Percentiles rank a stretch among this genome's conserved stretches.
phyloP scores from a whole-genome alignment of 2,797 vertebrate species.

The Knipowitschia caucasica region DNA sequence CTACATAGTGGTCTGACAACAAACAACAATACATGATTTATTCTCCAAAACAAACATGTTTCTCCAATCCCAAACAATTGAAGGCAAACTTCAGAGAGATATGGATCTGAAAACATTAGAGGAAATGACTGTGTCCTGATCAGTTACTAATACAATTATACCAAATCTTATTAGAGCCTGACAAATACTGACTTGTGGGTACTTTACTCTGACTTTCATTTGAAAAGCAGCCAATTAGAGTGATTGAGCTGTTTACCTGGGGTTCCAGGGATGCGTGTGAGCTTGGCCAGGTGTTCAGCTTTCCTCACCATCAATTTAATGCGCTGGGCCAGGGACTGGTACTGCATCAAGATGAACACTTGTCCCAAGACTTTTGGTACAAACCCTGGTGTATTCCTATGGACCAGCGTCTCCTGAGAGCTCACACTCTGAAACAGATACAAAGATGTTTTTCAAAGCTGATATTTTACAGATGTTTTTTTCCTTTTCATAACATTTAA shows the following conservation, averaged over 20 bases:
- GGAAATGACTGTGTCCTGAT: conserved; percentile 54
- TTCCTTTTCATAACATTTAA: conserved; percentile 25
- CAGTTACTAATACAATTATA: conserved; percentile 49
- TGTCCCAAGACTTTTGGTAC: conserved; percentile 65
- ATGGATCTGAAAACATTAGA: conserved; percentile 28
- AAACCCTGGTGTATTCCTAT: conserved; percentile 35
- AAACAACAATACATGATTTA: neutral
- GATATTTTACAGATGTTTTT: neutral
- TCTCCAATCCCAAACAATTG: neutral
- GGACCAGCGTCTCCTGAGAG: conserved; percentile 66
- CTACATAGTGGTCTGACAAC: conserved; percentile 76
- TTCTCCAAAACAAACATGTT: neutral
- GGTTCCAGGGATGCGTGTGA: conserved; percentile 76
- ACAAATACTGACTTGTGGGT: neutral
- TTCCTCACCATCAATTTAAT: conserved; percentile 84
- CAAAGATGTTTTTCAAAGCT: neutral
- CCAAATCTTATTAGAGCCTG: conserved; percentile 27
- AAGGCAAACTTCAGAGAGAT: conserved; percentile 31
- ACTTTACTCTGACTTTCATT: neutral
- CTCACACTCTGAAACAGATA: conserved; percentile 68
- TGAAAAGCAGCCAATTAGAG: neutral
- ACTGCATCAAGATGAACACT: conserved; percentile 81
- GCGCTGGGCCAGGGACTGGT: conserved; percentile 77
- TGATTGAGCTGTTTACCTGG: conserved; percentile 64
- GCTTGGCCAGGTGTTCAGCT: conserved; percentile 76